These are phyloP conservation scores for Agrochola circellaris DNA, from an alignment of 2,888 invertebrate genomes.

Conservation along the genomic window DNA sequence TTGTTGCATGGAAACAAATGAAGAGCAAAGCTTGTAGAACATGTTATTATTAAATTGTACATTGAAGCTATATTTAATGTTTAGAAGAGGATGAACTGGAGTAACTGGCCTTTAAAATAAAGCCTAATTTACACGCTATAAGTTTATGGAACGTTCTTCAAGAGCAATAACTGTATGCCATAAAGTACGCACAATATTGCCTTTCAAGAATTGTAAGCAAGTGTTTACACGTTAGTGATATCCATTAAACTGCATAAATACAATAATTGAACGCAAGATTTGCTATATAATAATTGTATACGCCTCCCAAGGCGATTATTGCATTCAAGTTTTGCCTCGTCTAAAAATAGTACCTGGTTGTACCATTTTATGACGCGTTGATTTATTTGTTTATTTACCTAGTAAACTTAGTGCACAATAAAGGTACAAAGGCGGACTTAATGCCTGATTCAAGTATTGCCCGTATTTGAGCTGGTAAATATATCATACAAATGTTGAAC, in stretches of 20 bases:
- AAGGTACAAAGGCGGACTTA: too few relatives aligned
- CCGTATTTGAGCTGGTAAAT: too few relatives aligned
- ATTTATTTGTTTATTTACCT: neutral
- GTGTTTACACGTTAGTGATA: neutral
- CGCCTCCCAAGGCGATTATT: neutral
- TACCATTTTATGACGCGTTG: neutral
- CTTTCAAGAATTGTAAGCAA: neutral
- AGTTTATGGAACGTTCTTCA: neutral
- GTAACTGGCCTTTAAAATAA: neutral
- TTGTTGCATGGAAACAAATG: conserved; percentile 32
- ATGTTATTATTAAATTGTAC: neutral
- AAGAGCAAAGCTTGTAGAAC: neutral
- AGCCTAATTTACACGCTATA: neutral
- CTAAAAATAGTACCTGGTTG: neutral
- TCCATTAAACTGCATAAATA: neutral
- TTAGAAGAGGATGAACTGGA: neutral
- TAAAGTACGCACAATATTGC: neutral
- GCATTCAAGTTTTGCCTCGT: neutral
- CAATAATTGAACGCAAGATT: neutral
- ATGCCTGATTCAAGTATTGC: too few relatives aligned
- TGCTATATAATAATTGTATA: neutral
- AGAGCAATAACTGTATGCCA: neutral
- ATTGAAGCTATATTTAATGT: neutral
- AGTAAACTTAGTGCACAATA: too few relatives aligned
- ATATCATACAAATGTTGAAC: neutral